These are phyloP conservation scores for Melanerpes formicivorus DNA, from an alignment of 2,113 vertebrate species.

Conservation along the genomic window DNA sequence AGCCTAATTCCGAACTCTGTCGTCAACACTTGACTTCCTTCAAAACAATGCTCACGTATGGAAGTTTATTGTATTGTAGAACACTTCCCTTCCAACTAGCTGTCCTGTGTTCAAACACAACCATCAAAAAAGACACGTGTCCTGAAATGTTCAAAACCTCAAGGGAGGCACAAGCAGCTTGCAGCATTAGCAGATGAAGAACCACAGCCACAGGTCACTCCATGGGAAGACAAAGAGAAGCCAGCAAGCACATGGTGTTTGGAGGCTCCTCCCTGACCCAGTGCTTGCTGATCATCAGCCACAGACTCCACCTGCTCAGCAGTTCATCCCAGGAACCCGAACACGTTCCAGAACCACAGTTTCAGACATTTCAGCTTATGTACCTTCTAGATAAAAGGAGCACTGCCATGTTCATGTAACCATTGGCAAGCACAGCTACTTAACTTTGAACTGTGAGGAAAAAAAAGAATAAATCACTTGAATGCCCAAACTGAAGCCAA, in stretches of 20 bases:
- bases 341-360: neutral
- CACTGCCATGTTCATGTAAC: constrained; percentile 8
- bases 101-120: constrained; percentile 24
- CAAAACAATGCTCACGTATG: constrained; percentile 9
- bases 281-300: accelerated
- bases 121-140: neutral
- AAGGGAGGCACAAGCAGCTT: neutral
- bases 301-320: accelerated
- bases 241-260: accelerated
- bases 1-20: too few relatives aligned
- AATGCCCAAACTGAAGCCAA: constrained; percentile 33
- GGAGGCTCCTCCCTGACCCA: accelerated
- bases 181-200: neutral
- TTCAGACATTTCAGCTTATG: neutral
- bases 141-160: constrained; percentile 30
- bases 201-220: neutral
- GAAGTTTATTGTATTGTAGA: neutral
- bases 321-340: neutral
- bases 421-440: neutral
- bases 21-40: neutral
- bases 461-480: neutral
- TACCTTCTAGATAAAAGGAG: constrained; percentile 39
- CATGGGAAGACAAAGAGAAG: neutral
- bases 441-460: neutral
- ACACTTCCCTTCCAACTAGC: neutral